phyloP scores from a whole-genome alignment of 2,797 vertebrate genomes.

The Lerista edwardsae region DNA sequence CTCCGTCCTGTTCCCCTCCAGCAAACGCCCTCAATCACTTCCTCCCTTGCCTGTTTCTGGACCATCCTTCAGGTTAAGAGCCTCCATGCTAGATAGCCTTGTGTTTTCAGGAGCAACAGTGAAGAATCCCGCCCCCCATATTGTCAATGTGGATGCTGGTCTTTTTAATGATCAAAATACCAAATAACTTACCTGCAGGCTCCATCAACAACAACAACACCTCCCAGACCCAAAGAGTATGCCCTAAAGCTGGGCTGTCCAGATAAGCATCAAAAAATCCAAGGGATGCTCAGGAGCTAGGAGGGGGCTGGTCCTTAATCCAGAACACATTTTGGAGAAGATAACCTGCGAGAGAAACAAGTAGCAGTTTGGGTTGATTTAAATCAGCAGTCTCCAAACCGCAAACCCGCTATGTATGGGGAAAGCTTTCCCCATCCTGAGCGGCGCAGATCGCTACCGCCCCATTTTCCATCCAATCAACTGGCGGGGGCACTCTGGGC shows the following conservation, averaged over 20 bases:
- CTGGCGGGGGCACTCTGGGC: too few species aligned
- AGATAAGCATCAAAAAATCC: too few species aligned
- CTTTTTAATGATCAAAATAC: too few species aligned
- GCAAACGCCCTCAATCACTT: slow-evolving; percentile 3
- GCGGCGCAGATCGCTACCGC: too few species aligned
- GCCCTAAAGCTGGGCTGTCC: too few species aligned
- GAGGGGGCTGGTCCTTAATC: background rate
- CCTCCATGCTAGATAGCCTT: background rate
- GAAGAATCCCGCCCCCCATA: background rate
- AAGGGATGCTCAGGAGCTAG: background rate
- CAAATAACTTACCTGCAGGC: background rate
- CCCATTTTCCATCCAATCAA: too few species aligned
- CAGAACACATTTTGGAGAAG: background rate
- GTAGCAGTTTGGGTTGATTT: too few species aligned
- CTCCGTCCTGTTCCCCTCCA: slow-evolving; percentile 15
- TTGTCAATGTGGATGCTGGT: background rate
- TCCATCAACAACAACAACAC: background rate
- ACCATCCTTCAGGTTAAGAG: background rate
- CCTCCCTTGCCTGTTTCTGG: slow-evolving; percentile 16
- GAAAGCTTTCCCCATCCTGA: too few species aligned
- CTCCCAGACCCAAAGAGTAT: too few species aligned
- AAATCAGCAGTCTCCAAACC: too few species aligned
- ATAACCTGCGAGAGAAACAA: background rate
- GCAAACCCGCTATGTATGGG: too few species aligned
- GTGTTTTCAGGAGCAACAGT: background rate